Percentiles rank a stretch among this genome's conserved stretches.
Evolutionary conservation across 2,888 invertebrate species (phyloP).

Genomic region (Epinotia brunnichana): DNA sequence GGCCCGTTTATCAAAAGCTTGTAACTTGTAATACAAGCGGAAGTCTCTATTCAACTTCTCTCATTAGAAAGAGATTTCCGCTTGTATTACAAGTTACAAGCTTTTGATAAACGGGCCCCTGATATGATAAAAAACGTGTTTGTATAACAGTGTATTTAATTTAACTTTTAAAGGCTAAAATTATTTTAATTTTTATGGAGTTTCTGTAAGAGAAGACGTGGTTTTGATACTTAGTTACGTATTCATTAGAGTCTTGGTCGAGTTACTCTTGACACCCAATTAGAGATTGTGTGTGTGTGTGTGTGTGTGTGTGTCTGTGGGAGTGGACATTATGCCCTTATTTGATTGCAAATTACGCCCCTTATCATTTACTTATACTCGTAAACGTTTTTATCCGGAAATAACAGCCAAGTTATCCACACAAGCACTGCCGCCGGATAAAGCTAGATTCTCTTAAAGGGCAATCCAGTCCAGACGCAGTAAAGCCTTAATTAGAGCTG

Average conservation of each 20-base stretch:
- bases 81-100: too few relatives aligned
- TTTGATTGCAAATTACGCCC: background rate
- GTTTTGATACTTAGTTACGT: background rate
- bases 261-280: background rate
- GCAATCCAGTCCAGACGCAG: constrained; percentile 31
- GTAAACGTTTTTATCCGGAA: background rate
- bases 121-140: too few relatives aligned
- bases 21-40: too few relatives aligned
- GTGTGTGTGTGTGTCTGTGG: background rate
- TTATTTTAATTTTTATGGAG: background rate
- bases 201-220: background rate
- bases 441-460: constrained; percentile 17
- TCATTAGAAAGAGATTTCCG: too few relatives aligned
- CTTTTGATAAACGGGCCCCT: too few relatives aligned
- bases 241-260: background rate
- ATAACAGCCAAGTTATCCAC: background rate
- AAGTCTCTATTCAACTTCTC: too few relatives aligned
- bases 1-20: too few relatives aligned
- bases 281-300: background rate
- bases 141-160: too few relatives aligned
- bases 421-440: constrained; percentile 16
- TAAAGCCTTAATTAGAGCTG: constrained; percentile 42
- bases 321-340: constrained; percentile 1
- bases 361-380: background rate
- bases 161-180: too few relatives aligned